A percentile compares a stretch with the other conserved stretches of the same genome.
Conservation (phyloP, 2,113 vertebrate genomes). For the Tonatia bakeri region DNA sequence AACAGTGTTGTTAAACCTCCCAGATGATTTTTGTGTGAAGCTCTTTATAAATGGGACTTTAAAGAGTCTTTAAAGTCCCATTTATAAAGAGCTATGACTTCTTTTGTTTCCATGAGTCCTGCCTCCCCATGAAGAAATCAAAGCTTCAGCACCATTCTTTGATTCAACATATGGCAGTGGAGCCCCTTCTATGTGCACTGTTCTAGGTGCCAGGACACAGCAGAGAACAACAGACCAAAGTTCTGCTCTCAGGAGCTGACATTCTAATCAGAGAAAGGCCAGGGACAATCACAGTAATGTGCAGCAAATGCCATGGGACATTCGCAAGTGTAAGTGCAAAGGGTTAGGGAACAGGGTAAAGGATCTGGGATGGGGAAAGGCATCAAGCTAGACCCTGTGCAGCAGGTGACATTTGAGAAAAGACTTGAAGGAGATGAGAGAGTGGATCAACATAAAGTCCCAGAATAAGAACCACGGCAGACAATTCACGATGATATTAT, state of each 20-base stretch:
- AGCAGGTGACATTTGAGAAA: neutral
- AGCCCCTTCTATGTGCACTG: neutral
- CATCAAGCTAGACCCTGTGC: neutral
- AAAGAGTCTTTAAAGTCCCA: neutral
- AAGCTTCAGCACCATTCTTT: neutral
- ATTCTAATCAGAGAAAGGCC: neutral
- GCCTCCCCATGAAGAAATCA: neutral
- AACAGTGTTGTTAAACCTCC: neutral
- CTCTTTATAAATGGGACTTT: neutral
- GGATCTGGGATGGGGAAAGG: neutral
- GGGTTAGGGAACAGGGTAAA: neutral
- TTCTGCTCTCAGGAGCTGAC: neutral
- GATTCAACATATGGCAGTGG: neutral
- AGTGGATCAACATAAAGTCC: neutral
- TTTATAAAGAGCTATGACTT: neutral
- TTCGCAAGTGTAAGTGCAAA: neutral
- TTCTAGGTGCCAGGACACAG: neutral
- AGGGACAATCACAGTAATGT: neutral
- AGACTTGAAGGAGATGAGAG: neutral
- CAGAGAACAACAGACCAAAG: neutral
- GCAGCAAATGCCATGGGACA: neutral
- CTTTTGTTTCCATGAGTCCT: neutral
- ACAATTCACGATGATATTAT: neutral
- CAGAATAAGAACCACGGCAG: neutral
- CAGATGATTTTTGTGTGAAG: neutral